Base-by-base conservation (phyloP, 2,888 invertebrate species). In the Hirtodrosophila confusa region DNA sequence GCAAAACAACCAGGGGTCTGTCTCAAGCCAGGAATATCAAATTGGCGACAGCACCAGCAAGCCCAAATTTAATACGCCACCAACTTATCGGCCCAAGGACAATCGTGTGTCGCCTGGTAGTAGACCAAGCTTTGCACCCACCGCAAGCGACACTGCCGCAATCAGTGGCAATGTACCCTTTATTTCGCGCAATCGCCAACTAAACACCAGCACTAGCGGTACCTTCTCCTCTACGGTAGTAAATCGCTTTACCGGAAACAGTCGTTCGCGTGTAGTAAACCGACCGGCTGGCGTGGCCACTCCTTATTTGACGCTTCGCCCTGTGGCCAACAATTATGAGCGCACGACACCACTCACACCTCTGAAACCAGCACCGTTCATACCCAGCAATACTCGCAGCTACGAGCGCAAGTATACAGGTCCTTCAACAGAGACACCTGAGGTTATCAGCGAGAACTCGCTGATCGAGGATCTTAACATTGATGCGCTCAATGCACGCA, bases 401-500 rank as follows among this genome's bases (percentile, higher is more conserved):
- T 91, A 92, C 65, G 91, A 91, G 66, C 88, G 91, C 23, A 91
- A 91, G 72, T 91, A 91, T 65, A 75, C 78, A 3, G 88, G 85
- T 11, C 82, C 80, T 0, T 89, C 89, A 37, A 89, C 88, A 3
- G 89, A 89, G 50, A 40, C 89, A 12, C 51, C 80, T 9, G 88
- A 88, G 50, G 55, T 60, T n/a, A 65, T 57, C 43, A 72, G 73
- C 51, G 90, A 91, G 54, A 91, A 89, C 24, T 84, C 90, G 6
- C 79, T 90, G 23, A 88, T 91, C 33, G 92, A 92, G 70, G 92
- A 92, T 55, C 85, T 93, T 6, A 92, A 93, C 71, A 91, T 92
- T 33, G 92, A 93, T 79, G 93, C 92, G 7, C 82, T 93, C 17
- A 93, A 92, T 88, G 92, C 92, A 36, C 91, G 93, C 70, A 93